Conservation (phyloP, 2,888 invertebrate species). For the Orthosia gracilis region DNA sequence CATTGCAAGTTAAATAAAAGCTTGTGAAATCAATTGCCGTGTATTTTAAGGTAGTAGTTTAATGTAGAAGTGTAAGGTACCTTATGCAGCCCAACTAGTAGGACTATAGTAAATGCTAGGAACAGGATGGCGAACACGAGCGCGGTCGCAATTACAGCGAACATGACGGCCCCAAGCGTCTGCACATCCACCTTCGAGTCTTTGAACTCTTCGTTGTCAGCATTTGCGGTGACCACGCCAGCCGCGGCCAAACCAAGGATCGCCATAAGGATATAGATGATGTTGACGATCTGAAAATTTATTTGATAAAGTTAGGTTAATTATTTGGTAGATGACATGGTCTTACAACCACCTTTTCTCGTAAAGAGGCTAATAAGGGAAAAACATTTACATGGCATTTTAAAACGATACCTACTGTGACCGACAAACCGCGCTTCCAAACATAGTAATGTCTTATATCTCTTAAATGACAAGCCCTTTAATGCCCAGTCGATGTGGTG, state of each 20-base stretch:
- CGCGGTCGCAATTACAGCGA: slow-evolving; percentile 4
- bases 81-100: slow-evolving; percentile 69
- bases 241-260: slow-evolving; percentile 37
- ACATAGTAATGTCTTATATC: too few relatives aligned
- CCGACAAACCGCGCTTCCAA: too few relatives aligned
- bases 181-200: not conserved
- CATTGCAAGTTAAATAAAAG: too few relatives aligned
- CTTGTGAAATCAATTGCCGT: too few relatives aligned
- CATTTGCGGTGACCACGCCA: slow-evolving; percentile 14
- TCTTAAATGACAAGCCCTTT: too few relatives aligned
- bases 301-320: not conserved
- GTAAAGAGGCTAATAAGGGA: too few relatives aligned
- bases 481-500: too few relatives aligned
- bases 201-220: not conserved
- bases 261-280: slow-evolving; percentile 39
- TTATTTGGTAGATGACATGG: not conserved
- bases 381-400: too few relatives aligned
- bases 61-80: slow-evolving; percentile 35
- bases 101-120: slow-evolving; percentile 57
- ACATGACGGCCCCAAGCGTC: not conserved
- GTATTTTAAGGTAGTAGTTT: not conserved
- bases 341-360: too few relatives aligned
- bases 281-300: slow-evolving; percentile 59
- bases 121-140: slow-evolving; percentile 51
- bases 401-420: too few relatives aligned